phyloP scores from a whole-genome alignment of 1,140 invertebrate genomes.

The Orius insidiosus region DNA sequence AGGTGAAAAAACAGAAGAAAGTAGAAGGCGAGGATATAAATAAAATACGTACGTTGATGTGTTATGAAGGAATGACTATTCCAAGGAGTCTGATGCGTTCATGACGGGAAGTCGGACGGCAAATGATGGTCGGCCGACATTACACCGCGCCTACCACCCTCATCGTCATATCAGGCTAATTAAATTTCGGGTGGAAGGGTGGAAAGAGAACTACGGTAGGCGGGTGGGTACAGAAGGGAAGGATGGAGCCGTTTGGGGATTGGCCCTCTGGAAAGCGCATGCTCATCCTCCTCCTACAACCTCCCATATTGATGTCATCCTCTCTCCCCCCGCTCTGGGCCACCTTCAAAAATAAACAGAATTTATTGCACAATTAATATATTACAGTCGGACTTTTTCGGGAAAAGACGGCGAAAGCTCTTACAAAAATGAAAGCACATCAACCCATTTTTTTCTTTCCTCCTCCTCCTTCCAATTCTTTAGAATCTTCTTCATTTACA shows the following conservation, averaged over 20 bases:
- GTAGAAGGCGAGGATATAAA: too few species aligned
- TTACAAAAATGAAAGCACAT: too few species aligned
- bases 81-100: slow-evolving; percentile 1
- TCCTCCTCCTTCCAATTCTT: too few species aligned
- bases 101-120: slow-evolving; percentile 9
- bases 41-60: too few species aligned
- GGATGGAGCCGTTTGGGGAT: slow-evolving; percentile 28
- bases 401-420: too few species aligned
- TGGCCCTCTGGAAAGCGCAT: slow-evolving; percentile 30
- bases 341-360: slow-evolving; percentile 1
- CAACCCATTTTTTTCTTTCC: too few species aligned
- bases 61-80: too few species aligned
- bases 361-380: slow-evolving; percentile 1
- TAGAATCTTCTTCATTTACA: too few species aligned
- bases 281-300: slow-evolving; percentile 24
- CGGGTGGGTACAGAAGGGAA: slow-evolving; percentile 19
- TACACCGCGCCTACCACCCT: slow-evolving; percentile 4
- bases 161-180: slow-evolving; percentile 6
- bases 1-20: too few species aligned
- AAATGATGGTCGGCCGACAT: slow-evolving; percentile 10
- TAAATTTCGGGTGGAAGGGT: slow-evolving; percentile 3
- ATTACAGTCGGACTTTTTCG: too few species aligned
- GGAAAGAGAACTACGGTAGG: slow-evolving; percentile 6
- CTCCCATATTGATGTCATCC: slow-evolving; percentile 14
- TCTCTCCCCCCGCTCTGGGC: not conserved